A percentile compares a stretch with the other conserved stretches of the same genome.
phyloP scores from a whole-genome alignment of 1,140 invertebrate species.

The Drosophila sp. region DNA sequence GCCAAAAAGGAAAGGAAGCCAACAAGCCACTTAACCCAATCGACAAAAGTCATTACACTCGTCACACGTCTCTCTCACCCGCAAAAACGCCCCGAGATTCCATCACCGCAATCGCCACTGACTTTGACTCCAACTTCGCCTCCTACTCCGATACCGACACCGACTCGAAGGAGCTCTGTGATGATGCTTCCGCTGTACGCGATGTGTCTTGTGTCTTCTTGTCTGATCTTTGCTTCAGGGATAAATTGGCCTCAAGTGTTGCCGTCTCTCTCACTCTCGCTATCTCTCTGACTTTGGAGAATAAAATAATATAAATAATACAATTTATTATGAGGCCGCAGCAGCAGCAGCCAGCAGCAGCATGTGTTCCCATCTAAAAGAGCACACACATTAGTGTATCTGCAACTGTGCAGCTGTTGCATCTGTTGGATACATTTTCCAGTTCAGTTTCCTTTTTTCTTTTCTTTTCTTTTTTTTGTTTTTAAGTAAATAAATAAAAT shows the following conservation, averaged over 20 bases:
- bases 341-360: constrained; percentile 27
- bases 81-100: neutral
- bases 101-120: constrained; percentile 11
- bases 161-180: constrained; percentile 37
- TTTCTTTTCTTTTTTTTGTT: constrained; percentile 45
- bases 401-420: constrained; percentile 51
- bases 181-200: constrained; percentile 68
- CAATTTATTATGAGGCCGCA: constrained; percentile 66
- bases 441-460: constrained; percentile 51
- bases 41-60: constrained; percentile 81
- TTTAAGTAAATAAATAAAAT: constrained; percentile 79
- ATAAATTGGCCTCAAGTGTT: constrained; percentile 60
- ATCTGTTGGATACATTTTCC: constrained; percentile 46
- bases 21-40: constrained; percentile 81
- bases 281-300: constrained; percentile 28
- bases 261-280: neutral
- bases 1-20: constrained; percentile 59
- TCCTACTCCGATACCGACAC: neutral
- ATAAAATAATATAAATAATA: constrained; percentile 81
- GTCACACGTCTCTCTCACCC: constrained; percentile 49
- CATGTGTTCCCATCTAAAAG: constrained; percentile 38
- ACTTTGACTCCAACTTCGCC: neutral
- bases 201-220: constrained; percentile 27
- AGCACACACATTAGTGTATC: constrained; percentile 27
- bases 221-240: constrained; percentile 44